Percentiles rank a stretch among this genome's conserved stretches.
These are phyloP conservation scores for Cydia strobilella DNA, from an alignment of 1,140 invertebrate genomes.

Conservation along the genomic window DNA sequence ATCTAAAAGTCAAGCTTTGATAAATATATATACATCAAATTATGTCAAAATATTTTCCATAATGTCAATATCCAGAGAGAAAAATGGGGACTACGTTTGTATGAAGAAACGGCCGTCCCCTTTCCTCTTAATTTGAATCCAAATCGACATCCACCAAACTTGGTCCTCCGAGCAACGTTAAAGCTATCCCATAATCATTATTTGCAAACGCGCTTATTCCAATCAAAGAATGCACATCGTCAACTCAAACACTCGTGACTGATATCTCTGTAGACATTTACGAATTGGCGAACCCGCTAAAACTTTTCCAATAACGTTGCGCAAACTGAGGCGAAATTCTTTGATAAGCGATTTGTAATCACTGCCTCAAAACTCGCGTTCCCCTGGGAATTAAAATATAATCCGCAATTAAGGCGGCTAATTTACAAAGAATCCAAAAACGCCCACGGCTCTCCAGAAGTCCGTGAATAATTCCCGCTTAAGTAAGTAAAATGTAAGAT, in stretches of 20 bases:
- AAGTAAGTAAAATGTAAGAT: too few species aligned
- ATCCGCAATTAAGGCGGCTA: conserved; percentile 46
- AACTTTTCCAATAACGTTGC: conserved; percentile 68
- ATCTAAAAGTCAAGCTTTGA: too few species aligned
- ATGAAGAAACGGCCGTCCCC: too few species aligned
- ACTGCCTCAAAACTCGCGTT: conserved; percentile 47
- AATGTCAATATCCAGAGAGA: too few species aligned
- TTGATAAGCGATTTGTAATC: conserved; percentile 72
- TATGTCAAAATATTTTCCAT: too few species aligned
- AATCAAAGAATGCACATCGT: conserved; percentile 44
- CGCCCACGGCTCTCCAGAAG: conserved; percentile 25
- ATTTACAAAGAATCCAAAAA: conserved; percentile 43
- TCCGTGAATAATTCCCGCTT: conserved; percentile 40
- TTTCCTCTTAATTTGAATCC: conserved; percentile 23
- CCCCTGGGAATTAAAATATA: conserved; percentile 53
- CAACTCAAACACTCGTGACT: conserved; percentile 53
- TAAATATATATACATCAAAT: too few species aligned
- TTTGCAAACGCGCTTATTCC: conserved; percentile 24
- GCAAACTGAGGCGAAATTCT: conserved; percentile 54
- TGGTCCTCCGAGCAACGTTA: background rate
- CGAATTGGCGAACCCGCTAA: conserved; percentile 45
- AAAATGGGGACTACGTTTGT: too few species aligned
- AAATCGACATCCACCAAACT: conserved; percentile 1
- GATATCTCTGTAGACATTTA: conserved; percentile 51
- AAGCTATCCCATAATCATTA: conserved; percentile 25